Evolutionary conservation across 1,140 invertebrate genomes (phyloP), one percentile per base, ranked within the genome.

Genomic region (Drosophila rufa): DNA sequence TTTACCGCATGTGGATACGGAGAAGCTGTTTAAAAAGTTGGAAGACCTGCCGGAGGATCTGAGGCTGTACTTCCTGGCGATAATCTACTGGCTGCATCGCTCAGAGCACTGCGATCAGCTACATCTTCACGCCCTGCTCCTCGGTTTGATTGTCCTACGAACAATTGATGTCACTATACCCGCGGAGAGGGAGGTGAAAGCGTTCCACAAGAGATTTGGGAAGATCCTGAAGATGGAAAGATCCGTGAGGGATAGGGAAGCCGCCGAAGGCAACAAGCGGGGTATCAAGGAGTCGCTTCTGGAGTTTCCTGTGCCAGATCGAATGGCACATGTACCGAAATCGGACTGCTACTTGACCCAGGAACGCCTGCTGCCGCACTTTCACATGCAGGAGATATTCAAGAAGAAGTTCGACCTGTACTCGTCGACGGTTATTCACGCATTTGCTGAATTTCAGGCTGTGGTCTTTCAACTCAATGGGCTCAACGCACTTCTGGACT

Each of bases 361-460:
- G 30, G 93, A 94, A 82, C 94, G 94, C 59, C 93, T 97, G 15
- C 90, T 96, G 33, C 93, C 94, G 33, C 94, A 95, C 91, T 96
- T 96, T 90, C 93, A 95, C 82, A 93, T 96, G 55, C 94, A 95
- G 84, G 90, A 94, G 50, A 94, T 94, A 78, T 91, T 96, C 43
- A 93, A 92, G 60, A 93, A 87, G 42, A 95, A 94, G 85, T 94
- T 94, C 2, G 95, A 95, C 83, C 93, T 94, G 60, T 97, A 94
- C 93, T 94, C 95, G 53, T 80, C 93, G 7, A 93, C 84, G 30
- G 94, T 95, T 53, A 93, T 97, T 48, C 96, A 97, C 82, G 92
- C 91, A n/a, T 96, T 96, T 91, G 94, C 95, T 1, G 94, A 96
- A 90, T 96, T 97, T 93, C 96, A 97, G 91, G 94, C 94, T 91